phyloP scores from a whole-genome alignment of 2,113 vertebrate species.

The Menura novaehollandiae region DNA sequence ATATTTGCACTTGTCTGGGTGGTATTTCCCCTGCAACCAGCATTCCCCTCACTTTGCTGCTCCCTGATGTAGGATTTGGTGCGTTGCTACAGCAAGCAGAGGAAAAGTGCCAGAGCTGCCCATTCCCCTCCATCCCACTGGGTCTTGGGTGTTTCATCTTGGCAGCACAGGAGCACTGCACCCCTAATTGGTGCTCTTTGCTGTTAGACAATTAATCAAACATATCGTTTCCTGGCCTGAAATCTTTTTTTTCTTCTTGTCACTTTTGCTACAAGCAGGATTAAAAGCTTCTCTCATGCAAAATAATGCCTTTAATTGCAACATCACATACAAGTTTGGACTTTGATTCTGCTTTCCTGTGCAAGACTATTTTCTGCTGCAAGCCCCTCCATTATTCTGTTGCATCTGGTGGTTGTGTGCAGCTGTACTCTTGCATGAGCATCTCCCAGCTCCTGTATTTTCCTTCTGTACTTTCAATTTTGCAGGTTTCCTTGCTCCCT shows the following conservation, averaged over 20 bases:
- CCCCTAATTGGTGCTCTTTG: not conserved
- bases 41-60: not conserved
- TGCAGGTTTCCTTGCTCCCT: not conserved
- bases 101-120: not conserved
- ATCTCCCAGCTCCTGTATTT: not conserved
- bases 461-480: not conserved
- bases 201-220: not conserved
- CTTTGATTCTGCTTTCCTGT: not conserved
- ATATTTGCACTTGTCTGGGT: not conserved
- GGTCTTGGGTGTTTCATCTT: not conserved
- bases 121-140: not conserved
- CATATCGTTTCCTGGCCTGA: not conserved
- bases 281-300: conserved; percentile 1
- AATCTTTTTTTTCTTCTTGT: not conserved
- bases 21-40: not conserved
- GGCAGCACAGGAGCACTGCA: not conserved
- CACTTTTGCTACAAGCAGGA: not conserved
- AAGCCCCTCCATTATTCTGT: not conserved
- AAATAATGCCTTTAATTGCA: not conserved
- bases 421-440: not conserved
- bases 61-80: not conserved
- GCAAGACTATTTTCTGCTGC: not conserved
- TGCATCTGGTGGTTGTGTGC: not conserved
- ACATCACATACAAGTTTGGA: not conserved
- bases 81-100: not conserved